Percentiles rank a stretch among this genome's conserved stretches.
These are phyloP conservation scores for Cyprinella venusta DNA, from an alignment of 2,797 vertebrate genomes.

Conservation along the genomic window DNA sequence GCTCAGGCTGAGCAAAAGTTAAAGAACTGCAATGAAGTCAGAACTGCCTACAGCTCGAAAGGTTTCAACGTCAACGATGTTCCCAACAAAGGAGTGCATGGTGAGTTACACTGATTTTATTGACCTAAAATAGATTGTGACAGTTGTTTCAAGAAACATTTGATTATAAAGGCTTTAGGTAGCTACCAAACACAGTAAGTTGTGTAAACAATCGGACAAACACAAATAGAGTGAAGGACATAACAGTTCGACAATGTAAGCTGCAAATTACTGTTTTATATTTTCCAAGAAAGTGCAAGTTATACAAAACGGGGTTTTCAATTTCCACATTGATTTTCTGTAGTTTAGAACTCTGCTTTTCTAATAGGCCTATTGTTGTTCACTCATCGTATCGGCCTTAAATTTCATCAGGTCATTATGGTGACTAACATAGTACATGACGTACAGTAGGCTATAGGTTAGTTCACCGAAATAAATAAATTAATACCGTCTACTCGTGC, in stretches of 20 bases:
- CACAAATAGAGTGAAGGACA: not conserved
- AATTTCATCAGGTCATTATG: not conserved
- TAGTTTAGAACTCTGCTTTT: not conserved
- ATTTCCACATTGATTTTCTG: not conserved
- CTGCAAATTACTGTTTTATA: not conserved
- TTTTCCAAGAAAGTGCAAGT: not conserved
- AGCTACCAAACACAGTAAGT: not conserved
- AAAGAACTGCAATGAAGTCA: conserved; percentile 91
- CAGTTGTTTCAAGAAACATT: not conserved
- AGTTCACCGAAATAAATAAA: not conserved
- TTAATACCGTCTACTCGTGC: not conserved
- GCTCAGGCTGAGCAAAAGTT: conserved; percentile 82
- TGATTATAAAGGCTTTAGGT: not conserved
- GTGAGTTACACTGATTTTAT: conserved; percentile 74
- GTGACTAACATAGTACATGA: not conserved
- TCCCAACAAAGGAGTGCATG: conserved; percentile 87
- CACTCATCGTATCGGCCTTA: not conserved
- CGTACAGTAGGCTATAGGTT: not conserved
- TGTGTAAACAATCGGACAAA: not conserved
- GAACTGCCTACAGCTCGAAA: conserved; percentile 87
- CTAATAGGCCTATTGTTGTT: not conserved
- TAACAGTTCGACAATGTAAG: not conserved
- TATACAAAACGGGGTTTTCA: not conserved
- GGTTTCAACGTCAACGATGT: conserved; percentile 93
- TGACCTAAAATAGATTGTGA: not conserved